Conservation (phyloP, 1,140 invertebrate species). For the Drosophila willistoni region DNA sequence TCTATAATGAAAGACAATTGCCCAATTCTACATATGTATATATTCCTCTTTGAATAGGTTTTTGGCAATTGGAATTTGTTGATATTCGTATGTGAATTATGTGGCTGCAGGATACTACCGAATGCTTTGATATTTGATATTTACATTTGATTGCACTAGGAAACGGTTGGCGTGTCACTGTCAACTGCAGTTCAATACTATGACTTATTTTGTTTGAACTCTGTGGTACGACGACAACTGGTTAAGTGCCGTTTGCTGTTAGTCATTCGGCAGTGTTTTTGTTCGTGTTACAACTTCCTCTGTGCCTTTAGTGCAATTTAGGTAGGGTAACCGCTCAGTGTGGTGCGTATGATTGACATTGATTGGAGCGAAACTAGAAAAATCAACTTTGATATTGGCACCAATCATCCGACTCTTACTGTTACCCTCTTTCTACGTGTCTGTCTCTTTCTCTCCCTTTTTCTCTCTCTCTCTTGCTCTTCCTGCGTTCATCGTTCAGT, state of each 20-base stretch:
- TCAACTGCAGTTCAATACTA: constrained; percentile 10
- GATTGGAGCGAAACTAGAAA: constrained; percentile 35
- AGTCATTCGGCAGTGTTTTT: neutral
- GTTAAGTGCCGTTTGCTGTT: constrained; percentile 14
- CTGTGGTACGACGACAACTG: neutral
- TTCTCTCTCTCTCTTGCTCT: neutral
- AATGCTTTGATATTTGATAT: constrained; percentile 4
- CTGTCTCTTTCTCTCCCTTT: neutral
- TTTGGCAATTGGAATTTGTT: neutral
- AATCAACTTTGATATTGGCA: constrained; percentile 28
- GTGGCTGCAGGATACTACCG: neutral
- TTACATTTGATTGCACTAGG: neutral
- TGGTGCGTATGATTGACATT: constrained; percentile 57
- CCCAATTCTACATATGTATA: neutral
- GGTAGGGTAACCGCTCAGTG: constrained; percentile 30
- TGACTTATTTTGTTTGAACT: constrained; percentile 7
- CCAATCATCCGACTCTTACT: neutral
- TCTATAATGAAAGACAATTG: neutral
- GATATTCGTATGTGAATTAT: neutral
- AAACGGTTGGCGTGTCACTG: neutral
- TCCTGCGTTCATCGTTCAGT: neutral
- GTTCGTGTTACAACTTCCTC: constrained; percentile 16
- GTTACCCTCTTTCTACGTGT: neutral
- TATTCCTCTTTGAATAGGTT: neutral
- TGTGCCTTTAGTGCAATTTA: constrained; percentile 14